phyloP scores from a whole-genome alignment of 2,888 invertebrate genomes.

The Melangyna quadrimaculata region DNA sequence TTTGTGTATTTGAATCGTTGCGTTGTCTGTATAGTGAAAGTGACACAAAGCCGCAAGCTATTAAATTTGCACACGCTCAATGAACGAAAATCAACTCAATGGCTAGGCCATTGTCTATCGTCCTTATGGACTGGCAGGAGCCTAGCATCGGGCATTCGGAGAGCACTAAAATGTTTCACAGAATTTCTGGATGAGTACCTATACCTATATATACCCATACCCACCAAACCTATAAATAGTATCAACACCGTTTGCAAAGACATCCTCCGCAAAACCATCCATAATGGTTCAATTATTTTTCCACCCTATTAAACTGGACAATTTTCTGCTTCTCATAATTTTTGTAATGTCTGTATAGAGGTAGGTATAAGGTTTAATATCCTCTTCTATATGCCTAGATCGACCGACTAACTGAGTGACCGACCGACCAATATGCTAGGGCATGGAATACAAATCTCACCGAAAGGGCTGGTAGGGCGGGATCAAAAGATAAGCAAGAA shows the following conservation, averaged over 20 bases:
- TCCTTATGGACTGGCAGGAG: neutral
- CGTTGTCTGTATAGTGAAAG: neutral
- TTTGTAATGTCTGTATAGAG: neutral
- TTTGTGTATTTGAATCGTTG: slow-evolving; percentile 49
- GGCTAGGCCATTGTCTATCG: slow-evolving; percentile 41
- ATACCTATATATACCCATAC: too few relatives aligned
- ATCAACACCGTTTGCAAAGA: slow-evolving; percentile 23
- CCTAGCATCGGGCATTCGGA: neutral
- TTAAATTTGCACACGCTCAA: slow-evolving; percentile 55
- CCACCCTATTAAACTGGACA: slow-evolving; percentile 89
- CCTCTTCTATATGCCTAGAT: neutral
- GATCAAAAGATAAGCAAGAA: neutral
- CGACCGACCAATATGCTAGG: neutral
- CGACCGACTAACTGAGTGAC: neutral
- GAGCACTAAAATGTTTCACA: slow-evolving; percentile 23
- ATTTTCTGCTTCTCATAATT: slow-evolving; percentile 69
- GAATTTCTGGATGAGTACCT: slow-evolving; percentile 10
- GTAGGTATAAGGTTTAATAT: neutral
- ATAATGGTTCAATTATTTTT: slow-evolving; percentile 87
- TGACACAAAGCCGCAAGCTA: slow-evolving; percentile 36
- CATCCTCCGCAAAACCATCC: slow-evolving; percentile 55
- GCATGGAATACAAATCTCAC: neutral
- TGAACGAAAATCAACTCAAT: slow-evolving; percentile 48
- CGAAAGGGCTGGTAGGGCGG: too few relatives aligned
- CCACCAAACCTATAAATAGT: slow-evolving; percentile 12